A percentile compares a stretch with the other conserved stretches of the same genome.
Evolutionary conservation across 2,113 vertebrate genomes (phyloP).

Genomic region (Vulpes ferrilata): DNA sequence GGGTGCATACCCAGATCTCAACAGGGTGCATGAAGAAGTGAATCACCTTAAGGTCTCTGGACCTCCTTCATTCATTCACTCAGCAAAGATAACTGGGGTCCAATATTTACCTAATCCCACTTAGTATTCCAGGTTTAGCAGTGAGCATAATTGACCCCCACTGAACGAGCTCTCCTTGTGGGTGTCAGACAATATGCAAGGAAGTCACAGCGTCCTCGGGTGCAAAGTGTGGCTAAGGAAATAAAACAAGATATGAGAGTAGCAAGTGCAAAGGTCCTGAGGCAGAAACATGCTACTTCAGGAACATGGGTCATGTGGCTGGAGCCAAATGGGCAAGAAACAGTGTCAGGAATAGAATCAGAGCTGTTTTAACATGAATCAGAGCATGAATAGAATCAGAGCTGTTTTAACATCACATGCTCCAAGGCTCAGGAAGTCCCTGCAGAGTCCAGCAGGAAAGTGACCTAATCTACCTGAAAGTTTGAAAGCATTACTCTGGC

Average conservation of each 20-base stretch:
- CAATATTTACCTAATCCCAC: neutral
- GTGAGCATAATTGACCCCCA: neutral
- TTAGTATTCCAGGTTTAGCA: accelerated
- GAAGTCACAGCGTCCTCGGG: accelerated
- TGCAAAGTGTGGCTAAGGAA: neutral
- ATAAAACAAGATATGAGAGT: too few species aligned
- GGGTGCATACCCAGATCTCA: neutral
- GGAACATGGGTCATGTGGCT: accelerated
- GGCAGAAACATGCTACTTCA: accelerated
- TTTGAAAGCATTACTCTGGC: accelerated
- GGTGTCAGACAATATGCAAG: accelerated
- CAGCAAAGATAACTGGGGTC: accelerated
- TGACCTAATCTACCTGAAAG: accelerated
- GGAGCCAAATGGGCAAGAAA: neutral
- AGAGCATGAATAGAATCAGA: neutral
- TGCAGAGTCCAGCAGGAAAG: neutral
- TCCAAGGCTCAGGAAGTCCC: accelerated
- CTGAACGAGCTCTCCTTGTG: accelerated
- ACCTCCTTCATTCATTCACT: neutral
- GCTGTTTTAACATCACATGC: accelerated
- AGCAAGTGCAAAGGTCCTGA: neutral
- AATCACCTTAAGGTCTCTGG: accelerated
- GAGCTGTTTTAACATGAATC: accelerated
- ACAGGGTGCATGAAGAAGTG: neutral
- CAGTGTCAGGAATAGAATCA: neutral